Conservation (phyloP, 2,113 vertebrate species). For the Cervus canadensis region DNA sequence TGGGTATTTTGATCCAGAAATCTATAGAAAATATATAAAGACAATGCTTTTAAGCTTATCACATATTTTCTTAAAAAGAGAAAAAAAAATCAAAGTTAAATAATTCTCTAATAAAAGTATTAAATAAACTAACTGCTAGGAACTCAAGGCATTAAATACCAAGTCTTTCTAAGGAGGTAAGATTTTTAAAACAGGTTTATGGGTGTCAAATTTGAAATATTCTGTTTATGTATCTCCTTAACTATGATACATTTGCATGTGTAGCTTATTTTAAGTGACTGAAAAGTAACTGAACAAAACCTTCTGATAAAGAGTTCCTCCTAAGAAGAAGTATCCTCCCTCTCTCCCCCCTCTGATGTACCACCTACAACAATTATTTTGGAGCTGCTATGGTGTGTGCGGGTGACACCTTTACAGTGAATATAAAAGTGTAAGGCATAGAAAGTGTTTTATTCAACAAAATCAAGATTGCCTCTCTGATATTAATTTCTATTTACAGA, state of each 20-base stretch:
- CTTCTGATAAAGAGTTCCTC: background rate
- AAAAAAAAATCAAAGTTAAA: background rate
- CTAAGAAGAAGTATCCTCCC: background rate
- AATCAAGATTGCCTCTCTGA: background rate
- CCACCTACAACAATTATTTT: background rate
- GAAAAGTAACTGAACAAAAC: background rate
- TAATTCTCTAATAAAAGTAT: background rate
- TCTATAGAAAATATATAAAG: background rate
- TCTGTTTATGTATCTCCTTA: background rate
- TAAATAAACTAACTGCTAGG: background rate
- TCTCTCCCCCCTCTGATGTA: background rate
- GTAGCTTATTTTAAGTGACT: background rate
- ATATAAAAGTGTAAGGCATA: background rate
- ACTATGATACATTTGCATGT: background rate
- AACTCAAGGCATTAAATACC: background rate
- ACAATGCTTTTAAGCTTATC: background rate
- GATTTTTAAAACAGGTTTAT: background rate
- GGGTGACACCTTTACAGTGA: background rate
- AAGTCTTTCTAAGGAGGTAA: background rate
- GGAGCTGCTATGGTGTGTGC: background rate
- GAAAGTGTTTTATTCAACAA: background rate
- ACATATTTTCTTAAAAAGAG: background rate
- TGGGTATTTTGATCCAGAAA: background rate
- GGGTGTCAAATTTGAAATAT: conserved; percentile 4
- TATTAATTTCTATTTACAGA: background rate